Base-by-base conservation (phyloP, 1,140 invertebrate genomes). In the Hirudo medicinalis region DNA sequence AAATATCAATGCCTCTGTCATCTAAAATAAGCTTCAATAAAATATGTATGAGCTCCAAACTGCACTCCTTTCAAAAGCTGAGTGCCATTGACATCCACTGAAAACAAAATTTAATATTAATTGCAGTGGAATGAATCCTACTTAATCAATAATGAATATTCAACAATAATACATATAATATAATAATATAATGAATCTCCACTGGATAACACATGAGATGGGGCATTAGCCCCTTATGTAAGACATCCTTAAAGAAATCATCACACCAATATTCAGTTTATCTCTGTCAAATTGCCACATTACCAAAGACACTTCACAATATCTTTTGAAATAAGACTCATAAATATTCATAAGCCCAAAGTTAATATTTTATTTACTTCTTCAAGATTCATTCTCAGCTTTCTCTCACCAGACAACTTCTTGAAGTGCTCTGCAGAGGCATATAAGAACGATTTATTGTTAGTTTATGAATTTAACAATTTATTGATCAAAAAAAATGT, bases 341-440 rank as follows among this genome's bases (percentile, higher is more conserved):
- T 22, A 32, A 63, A 63, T 19, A 63, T 13, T 13, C 19, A 13
- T 32, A 13, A 32, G 8, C 15, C 9, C 9, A 57, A 57, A 57
- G 20, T n/a, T 57, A 57, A 63, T 15, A 63, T 8, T 4, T 22
- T 63, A 25, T 63, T 63, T 63, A 63, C 57, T 32, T 63, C 57
- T 63, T 63, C 57, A 25, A 63, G 29, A 63, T 63, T 63, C 57
- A 63, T 63, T 63, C 15, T 63, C 57, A 63, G 57, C 29, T 63
- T 63, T 13, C 57, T 63, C 29, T 63, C 57, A 22, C 29, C 57
- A 32, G 22, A 25, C 29, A 63, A 63, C 20, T 63, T 63, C 20
- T 63, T 63, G 57, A 63, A 63, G 29, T 63, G 29, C 22, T 63
- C 57, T 63, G 19, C 22, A 63, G 9, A 57, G 2, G 6, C 32